phyloP scores from a whole-genome alignment of 2,113 vertebrate species.

The Nerophis lumbriciformis region DNA sequence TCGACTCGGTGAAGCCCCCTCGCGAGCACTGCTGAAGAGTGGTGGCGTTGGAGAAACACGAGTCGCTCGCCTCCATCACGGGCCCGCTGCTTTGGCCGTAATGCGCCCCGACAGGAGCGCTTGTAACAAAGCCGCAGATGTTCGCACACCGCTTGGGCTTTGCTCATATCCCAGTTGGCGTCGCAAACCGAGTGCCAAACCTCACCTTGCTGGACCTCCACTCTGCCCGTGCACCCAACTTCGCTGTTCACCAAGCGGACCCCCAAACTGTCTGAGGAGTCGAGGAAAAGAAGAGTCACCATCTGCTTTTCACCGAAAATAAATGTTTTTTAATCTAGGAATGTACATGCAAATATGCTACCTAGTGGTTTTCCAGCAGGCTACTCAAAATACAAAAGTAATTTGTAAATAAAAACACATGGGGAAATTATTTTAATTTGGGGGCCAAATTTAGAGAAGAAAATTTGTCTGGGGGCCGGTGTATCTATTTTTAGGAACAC shows the following conservation, averaged over 20 bases:
- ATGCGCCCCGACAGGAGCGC: not conserved
- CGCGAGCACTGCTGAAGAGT: conserved; percentile 38
- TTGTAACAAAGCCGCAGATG: conserved; percentile 36
- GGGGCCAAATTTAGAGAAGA: too few relatives aligned
- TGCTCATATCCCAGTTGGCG: conserved; percentile 46
- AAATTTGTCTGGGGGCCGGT: too few relatives aligned
- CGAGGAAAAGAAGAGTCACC: not conserved
- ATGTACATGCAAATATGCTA: too few relatives aligned
- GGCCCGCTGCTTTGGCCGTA: conserved; percentile 46
- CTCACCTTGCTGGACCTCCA: conserved; percentile 45
- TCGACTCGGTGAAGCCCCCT: conserved; percentile 31
- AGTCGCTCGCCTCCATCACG: conserved; percentile 28
- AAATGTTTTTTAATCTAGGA: too few relatives aligned
- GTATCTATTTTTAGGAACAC: too few relatives aligned
- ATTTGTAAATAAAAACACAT: too few relatives aligned
- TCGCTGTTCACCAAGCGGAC: conserved; percentile 30
- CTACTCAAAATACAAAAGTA: too few relatives aligned
- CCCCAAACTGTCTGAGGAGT: conserved; percentile 45
- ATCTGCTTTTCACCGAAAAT: too few relatives aligned
- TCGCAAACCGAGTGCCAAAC: conserved; percentile 66
- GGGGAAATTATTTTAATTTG: too few relatives aligned
- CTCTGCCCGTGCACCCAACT: conserved; percentile 57
- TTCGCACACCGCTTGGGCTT: conserved; percentile 53
- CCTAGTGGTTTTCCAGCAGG: too few relatives aligned
- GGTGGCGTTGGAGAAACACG: conserved; percentile 43